A percentile compares a stretch with the other conserved stretches of the same genome.
phyloP scores from a whole-genome alignment of 2,797 vertebrate genomes.

The Gadopsis marmoratus region DNA sequence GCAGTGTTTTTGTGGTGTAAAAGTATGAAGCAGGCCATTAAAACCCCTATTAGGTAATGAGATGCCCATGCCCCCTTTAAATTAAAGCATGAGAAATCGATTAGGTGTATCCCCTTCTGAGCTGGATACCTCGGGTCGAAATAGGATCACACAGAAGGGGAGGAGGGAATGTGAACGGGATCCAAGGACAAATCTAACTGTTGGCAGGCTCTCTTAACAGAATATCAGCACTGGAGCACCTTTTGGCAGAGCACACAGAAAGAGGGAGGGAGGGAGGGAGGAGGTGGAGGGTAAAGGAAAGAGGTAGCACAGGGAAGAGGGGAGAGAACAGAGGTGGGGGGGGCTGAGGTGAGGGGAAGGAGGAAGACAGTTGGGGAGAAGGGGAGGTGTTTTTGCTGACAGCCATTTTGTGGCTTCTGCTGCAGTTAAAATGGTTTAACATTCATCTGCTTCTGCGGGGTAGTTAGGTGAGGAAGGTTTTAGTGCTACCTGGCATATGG shows the following conservation, averaged over 20 bases:
- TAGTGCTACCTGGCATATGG: conserved; percentile 76
- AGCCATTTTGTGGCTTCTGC: conserved; percentile 88
- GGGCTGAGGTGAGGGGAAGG: conserved; percentile 67
- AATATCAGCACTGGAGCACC: conserved; percentile 87
- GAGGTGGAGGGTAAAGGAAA: conserved; percentile 69
- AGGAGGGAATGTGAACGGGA: conserved; percentile 74
- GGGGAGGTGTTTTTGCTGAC: conserved; percentile 84
- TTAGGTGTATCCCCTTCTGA: conserved; percentile 75
- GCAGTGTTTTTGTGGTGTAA: conserved; percentile 53
- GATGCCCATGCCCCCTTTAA: conserved; percentile 75
- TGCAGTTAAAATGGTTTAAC: conserved; percentile 85
- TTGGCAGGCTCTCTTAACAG: conserved; percentile 85
- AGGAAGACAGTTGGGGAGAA: conserved; percentile 80
- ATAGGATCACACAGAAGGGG: conserved; percentile 71
- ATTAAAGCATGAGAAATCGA: conserved; percentile 80
- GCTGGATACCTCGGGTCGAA: conserved; percentile 76
- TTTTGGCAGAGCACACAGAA: conserved; percentile 83
- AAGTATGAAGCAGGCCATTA: conserved; percentile 65
- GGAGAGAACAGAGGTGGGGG: conserved; percentile 74
- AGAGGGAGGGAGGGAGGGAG: conserved; percentile 44
- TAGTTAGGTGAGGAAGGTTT: conserved; percentile 77
- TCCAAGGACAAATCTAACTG: conserved; percentile 89
- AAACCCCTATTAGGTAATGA: conserved; percentile 69
- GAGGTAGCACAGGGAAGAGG: conserved; percentile 71
- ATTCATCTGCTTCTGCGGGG: conserved; percentile 78